Percentiles rank a stretch among this genome's conserved stretches.
phyloP scores from a whole-genome alignment of 2,113 vertebrate species.

The Vidua macroura region DNA sequence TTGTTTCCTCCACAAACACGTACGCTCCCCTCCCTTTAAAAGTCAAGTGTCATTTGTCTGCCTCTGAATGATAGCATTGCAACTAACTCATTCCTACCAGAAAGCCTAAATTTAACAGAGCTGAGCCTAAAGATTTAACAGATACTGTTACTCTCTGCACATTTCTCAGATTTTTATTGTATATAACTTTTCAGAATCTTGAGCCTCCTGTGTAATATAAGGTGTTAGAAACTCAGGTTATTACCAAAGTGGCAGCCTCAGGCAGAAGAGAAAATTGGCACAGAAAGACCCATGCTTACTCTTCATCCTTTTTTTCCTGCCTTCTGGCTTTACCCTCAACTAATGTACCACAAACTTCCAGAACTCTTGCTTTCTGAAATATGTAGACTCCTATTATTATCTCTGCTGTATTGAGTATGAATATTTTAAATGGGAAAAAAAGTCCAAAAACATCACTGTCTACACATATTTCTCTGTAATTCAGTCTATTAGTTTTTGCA shows the following conservation, averaged over 20 bases:
- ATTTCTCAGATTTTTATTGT: constrained; percentile 49
- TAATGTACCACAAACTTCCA: neutral
- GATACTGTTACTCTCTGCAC: neutral
- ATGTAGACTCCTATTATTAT: neutral
- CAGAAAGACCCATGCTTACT: neutral
- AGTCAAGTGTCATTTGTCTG: neutral
- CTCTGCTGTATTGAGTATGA: neutral
- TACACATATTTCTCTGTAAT: neutral
- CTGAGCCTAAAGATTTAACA: neutral
- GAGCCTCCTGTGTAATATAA: constrained; percentile 59
- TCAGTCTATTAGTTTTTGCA: neutral
- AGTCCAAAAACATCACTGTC: neutral
- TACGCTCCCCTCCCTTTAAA: neutral
- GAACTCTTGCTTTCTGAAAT: neutral
- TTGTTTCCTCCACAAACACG: neutral
- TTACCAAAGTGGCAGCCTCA: constrained; percentile 56
- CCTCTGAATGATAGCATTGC: neutral
- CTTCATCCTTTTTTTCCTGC: neutral
- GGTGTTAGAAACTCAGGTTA: constrained; percentile 47
- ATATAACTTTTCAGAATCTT: constrained; percentile 37
- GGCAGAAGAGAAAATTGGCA: constrained; percentile 58
- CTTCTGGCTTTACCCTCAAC: constrained; percentile 9
- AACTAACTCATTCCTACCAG: neutral
- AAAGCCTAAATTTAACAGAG: neutral
- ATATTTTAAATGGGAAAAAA: neutral